Percentiles rank a stretch among this genome's conserved stretches.
phyloP scores from a whole-genome alignment of 2,888 invertebrate species.

The Seladonia tumulorum region DNA sequence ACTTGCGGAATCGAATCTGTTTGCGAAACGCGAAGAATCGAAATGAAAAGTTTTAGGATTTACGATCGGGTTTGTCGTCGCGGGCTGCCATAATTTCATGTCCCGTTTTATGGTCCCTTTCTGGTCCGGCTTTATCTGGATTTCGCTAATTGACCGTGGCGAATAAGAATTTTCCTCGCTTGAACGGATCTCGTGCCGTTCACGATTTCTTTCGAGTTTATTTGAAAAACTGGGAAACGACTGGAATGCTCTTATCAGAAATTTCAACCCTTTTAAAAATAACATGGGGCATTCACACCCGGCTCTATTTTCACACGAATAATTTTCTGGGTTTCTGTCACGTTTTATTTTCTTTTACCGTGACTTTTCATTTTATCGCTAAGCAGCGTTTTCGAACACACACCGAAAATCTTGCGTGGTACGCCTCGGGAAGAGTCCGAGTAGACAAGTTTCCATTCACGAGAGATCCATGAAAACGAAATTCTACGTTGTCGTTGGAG shows the following conservation, averaged over 20 bases:
- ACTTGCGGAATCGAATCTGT: background rate
- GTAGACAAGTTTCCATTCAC: conserved; percentile 48
- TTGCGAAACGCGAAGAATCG: background rate
- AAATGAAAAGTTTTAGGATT: background rate
- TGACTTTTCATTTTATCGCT: background rate
- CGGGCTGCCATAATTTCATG: background rate
- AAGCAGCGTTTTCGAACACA: conserved; percentile 35
- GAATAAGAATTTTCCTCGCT: conserved; percentile 76
- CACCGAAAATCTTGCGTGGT: conserved; percentile 52
- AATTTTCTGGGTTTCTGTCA: background rate
- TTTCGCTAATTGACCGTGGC: conserved; percentile 73
- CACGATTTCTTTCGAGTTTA: conserved; percentile 59
- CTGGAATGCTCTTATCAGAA: background rate
- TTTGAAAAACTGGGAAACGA: conserved; percentile 8
- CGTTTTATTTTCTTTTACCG: background rate
- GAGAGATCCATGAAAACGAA: conserved; percentile 51
- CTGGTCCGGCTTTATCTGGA: conserved; percentile 49
- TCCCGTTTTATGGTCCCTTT: conserved; percentile 38
- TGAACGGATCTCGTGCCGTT: conserved; percentile 40
- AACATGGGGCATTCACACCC: too few relatives aligned
- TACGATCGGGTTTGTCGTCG: conserved; percentile 22
- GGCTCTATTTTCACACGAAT: background rate
- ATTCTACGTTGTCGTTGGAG: conserved; percentile 52
- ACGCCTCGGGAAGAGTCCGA: conserved; percentile 27
- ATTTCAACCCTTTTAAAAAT: background rate